Evolutionary conservation across 2,888 invertebrate genomes (phyloP).

Genomic region (Amphipoea lucens): DNA sequence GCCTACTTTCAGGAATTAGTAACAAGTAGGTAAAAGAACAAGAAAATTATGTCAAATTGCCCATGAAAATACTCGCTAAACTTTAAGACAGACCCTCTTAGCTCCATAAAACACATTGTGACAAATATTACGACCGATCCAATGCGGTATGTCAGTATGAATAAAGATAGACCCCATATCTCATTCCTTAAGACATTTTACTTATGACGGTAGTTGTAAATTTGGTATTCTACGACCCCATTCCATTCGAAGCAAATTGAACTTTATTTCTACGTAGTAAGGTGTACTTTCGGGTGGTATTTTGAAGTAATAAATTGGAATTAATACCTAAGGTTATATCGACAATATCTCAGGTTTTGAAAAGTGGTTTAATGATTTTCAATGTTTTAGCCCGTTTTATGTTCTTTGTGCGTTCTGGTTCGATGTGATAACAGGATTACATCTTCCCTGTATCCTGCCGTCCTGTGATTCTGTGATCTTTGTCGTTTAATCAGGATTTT

Average conservation of each 20-base stretch:
- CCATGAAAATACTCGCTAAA: slow-evolving; percentile 19
- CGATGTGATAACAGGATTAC: slow-evolving; percentile 45
- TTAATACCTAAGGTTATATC: slow-evolving; percentile 64
- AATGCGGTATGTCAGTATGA: slow-evolving; percentile 77
- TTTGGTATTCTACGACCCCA: slow-evolving; percentile 74
- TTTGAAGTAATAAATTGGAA: slow-evolving; percentile 61
- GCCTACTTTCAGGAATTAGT: neutral
- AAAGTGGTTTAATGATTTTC: slow-evolving; percentile 65
- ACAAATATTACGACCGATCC: slow-evolving; percentile 78
- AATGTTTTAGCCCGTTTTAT: slow-evolving; percentile 48
- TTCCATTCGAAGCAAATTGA: slow-evolving; percentile 20
- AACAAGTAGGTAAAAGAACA: neutral
- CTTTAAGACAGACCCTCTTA: slow-evolving; percentile 52
- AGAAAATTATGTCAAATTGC: slow-evolving; percentile 25
- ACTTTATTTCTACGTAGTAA: slow-evolving; percentile 2
- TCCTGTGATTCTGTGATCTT: slow-evolving; percentile 1
- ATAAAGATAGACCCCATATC: slow-evolving; percentile 84
- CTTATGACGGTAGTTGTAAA: slow-evolving; percentile 85
- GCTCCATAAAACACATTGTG: slow-evolving; percentile 74
- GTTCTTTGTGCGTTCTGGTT: slow-evolving; percentile 30
- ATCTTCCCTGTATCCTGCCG: neutral
- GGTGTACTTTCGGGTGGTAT: slow-evolving; percentile 36
- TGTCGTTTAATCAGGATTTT: slow-evolving; percentile 32
- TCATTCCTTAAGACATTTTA: slow-evolving; percentile 83
- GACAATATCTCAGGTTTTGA: slow-evolving; percentile 59